Base-by-base conservation (phyloP, 2,888 invertebrate genomes). In the Acleris emargana region DNA sequence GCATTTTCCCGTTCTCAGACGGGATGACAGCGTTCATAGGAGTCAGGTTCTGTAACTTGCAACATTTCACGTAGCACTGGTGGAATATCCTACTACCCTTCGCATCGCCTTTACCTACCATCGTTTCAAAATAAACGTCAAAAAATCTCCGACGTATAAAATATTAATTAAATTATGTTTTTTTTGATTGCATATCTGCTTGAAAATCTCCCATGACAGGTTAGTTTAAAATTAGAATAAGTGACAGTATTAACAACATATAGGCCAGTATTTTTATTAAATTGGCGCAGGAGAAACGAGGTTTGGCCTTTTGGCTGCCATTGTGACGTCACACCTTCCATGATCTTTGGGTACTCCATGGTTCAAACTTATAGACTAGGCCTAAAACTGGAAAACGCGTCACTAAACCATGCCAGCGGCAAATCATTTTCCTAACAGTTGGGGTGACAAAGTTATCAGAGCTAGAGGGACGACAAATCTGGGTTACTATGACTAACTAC, bases 11-110 rank as follows among this genome's bases (percentile, higher is more conserved):
- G 63, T 91, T 91, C 52, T 85, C 84, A n/a, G 86, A 81, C 1
- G 91, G 88, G 42, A 89, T 73, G n/a, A 91, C 87, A 72, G 76
- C 83, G 67, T 77, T 87, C 47, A 93, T 66, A 3, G 93, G 90
- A 42, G 88, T 88, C 61, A 93, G 71, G 71, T 93, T 92, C 77
- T 93, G 91, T 64, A 91, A 75, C 79, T 91, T 93, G 79, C 93
- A 93, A 76, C 91, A 93, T 80, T 89, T 91, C 68, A 90, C 74
- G 72, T 93, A 93, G 69, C 92, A 91, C 77, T 92, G 91, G 54
- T 91, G 88, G 77, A 92, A 93, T 68, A 91, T 91, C 55, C 91
- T 82, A 73, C 92, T 90, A 68, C 82, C 86, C 70, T 87, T 89
- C 50, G 82, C 71, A 53, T 90, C 90, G 38, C 78, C 75, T 62